These are phyloP conservation scores for Chamaea fasciata DNA, from an alignment of 2,113 vertebrate species.

Conservation along the genomic window DNA sequence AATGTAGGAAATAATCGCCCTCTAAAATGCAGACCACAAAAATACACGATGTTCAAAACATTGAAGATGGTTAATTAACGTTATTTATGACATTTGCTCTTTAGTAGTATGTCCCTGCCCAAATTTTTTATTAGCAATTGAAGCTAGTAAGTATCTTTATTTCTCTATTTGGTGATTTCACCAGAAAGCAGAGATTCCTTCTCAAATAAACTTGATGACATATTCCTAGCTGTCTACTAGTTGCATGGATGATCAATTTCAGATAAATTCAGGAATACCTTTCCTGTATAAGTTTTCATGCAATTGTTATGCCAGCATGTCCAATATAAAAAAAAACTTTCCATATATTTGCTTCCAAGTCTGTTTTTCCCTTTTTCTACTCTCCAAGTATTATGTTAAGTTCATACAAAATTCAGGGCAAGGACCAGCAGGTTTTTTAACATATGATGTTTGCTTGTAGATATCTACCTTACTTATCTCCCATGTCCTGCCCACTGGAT, in stretches of 20 bases:
- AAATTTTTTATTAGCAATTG: not conserved
- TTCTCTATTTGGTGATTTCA: not conserved
- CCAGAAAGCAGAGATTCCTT: not conserved
- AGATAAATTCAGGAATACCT: not conserved
- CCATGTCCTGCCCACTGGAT: not conserved
- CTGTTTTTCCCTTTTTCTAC: not conserved
- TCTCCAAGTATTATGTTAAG: not conserved
- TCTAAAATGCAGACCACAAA: not conserved
- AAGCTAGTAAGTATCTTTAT: not conserved
- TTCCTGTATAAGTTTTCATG: not conserved
- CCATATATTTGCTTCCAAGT: not conserved
- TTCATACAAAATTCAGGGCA: not conserved
- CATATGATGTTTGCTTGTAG: not conserved
- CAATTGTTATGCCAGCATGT: not conserved
- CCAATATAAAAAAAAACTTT: not conserved
- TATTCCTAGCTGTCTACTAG: not conserved
- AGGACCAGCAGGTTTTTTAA: not conserved
- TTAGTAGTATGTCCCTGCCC: not conserved
- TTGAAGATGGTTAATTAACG: not conserved
- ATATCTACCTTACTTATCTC: not conserved
- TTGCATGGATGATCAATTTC: not conserved
- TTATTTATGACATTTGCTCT: not conserved
- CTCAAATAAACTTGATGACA: not conserved
- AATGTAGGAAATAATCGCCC: not conserved
- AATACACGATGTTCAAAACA: not conserved